These are phyloP conservation scores for Buceros bicornis DNA, from an alignment of 2,797 vertebrate species.

Conservation along the genomic window DNA sequence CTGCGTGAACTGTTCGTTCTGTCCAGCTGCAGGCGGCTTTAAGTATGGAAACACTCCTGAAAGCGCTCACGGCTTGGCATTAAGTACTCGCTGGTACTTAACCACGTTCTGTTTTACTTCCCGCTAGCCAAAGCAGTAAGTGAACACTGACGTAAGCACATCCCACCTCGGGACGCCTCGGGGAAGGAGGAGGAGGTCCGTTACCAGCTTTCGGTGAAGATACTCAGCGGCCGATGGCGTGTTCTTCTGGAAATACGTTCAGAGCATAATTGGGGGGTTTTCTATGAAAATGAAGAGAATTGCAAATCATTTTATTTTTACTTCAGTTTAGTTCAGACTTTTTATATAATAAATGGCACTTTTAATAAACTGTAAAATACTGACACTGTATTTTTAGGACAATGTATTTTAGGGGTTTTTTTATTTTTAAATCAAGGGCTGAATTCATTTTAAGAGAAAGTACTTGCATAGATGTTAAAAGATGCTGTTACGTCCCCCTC, in stretches of 20 bases:
- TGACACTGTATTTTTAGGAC: conserved; percentile 80
- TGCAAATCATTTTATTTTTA: conserved; percentile 45
- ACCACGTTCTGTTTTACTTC: conserved; percentile 69
- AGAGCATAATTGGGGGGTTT: conserved; percentile 19
- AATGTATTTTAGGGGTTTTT: conserved; percentile 65
- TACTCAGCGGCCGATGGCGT: not conserved
- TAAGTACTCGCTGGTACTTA: not conserved
- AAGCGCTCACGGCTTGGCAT: not conserved
- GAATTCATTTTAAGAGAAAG: conserved; percentile 39
- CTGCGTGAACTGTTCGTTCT: not conserved
- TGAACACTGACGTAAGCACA: conserved; percentile 81
- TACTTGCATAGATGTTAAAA: conserved; percentile 12
- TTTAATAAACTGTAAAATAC: conserved; percentile 87
- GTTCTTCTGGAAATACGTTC: conserved; percentile 21
- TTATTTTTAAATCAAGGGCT: conserved; percentile 73
- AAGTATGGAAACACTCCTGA: not conserved
- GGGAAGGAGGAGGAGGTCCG: not conserved
- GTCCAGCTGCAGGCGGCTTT: not conserved
- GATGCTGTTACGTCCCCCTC: conserved; percentile 34
- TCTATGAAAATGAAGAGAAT: conserved; percentile 56
- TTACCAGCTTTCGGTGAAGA: conserved; percentile 29
- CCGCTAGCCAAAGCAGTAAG: conserved; percentile 90
- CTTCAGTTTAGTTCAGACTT: conserved; percentile 79
- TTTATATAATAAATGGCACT: conserved; percentile 87
- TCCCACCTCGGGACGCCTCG: not conserved